Conservation (phyloP, 2,888 invertebrate genomes). For the Mactromeris polynyma region DNA sequence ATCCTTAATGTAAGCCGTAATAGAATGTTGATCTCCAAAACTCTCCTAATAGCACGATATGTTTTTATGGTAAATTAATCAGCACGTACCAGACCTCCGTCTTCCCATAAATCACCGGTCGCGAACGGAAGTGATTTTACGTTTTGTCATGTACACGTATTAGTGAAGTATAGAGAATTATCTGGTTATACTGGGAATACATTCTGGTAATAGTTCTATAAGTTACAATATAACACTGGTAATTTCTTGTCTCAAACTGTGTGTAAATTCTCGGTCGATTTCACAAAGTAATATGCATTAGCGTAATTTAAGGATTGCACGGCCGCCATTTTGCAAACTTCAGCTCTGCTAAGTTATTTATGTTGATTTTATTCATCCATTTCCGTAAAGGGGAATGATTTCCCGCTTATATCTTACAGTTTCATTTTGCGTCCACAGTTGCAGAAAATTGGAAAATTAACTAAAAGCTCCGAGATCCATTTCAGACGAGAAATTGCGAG, state of each 20-base stretch:
- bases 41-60: no score
- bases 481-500: slow-evolving; percentile 27
- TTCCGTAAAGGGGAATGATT: slow-evolving; percentile 17
- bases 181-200: no score
- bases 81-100: no score
- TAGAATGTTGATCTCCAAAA: no score
- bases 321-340: neutral
- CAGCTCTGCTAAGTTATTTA: neutral
- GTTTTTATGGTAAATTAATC: no score
- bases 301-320: neutral
- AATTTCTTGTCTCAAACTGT: neutral
- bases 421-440: slow-evolving; percentile 15
- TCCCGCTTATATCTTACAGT: neutral
- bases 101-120: no score
- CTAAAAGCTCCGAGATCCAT: neutral
- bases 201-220: neutral
- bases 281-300: neutral
- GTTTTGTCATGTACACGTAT: no score
- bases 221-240: neutral
- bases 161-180: no score
- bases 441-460: slow-evolving; percentile 33
- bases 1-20: no score
- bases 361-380: slow-evolving; percentile 27
- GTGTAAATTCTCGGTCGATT: neutral
- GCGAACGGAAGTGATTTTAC: no score